phyloP scores from a whole-genome alignment of 2,888 invertebrate genomes.

The Acrobeloides nanus region DNA sequence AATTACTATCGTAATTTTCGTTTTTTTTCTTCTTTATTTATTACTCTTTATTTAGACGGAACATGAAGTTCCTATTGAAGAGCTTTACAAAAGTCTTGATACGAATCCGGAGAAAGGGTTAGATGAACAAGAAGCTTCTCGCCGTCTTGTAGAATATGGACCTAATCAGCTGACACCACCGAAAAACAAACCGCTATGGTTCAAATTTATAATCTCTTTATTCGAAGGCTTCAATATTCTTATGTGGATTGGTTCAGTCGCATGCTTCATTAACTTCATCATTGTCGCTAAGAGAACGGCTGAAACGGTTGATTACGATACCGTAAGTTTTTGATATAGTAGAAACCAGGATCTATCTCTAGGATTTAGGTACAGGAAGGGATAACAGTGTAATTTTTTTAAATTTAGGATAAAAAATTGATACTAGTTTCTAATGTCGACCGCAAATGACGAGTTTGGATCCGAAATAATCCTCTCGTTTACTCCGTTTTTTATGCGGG shows the following conservation, averaged over 20 bases:
- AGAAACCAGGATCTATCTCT: too few species aligned
- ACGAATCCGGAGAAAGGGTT: slow-evolving; percentile 94
- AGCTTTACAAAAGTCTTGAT: slow-evolving; percentile 88
- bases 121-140: slow-evolving; percentile 88
- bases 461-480: too few species aligned
- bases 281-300: not conserved
- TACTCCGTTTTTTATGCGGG: too few species aligned
- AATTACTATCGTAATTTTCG: too few species aligned
- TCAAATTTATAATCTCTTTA: slow-evolving; percentile 93
- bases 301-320: not conserved
- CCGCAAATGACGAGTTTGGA: too few species aligned
- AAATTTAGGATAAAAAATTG: too few species aligned
- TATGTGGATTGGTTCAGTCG: slow-evolving; percentile 64
- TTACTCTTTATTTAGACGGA: too few species aligned
- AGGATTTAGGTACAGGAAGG: too few species aligned
- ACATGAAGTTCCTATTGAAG: slow-evolving; percentile 92
- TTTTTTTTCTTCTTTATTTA: too few species aligned
- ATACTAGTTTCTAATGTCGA: too few species aligned
- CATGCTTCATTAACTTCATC: slow-evolving; percentile 29
- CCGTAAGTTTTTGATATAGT: not conserved
- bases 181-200: slow-evolving; percentile 93
- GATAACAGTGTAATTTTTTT: too few species aligned
- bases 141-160: slow-evolving; percentile 73
- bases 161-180: slow-evolving; percentile 83
- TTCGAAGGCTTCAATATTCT: slow-evolving; percentile 87